Evolutionary conservation across 2,888 invertebrate genomes (phyloP).

Genomic region (Lasioglossum vierecki): DNA sequence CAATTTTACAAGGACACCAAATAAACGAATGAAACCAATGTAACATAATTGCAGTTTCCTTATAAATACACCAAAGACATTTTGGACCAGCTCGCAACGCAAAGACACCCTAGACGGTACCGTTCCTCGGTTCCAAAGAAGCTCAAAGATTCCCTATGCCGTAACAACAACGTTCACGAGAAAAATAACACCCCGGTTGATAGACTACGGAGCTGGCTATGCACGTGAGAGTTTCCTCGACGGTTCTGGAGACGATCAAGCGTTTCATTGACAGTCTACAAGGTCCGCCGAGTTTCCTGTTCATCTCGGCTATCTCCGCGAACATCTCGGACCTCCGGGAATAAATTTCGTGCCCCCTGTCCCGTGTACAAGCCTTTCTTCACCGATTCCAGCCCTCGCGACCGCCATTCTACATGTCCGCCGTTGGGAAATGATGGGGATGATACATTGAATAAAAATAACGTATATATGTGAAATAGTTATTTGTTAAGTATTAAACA

Average conservation of each 20-base stretch:
- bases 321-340: constrained; percentile 79
- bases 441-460: too few species aligned
- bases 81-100: not conserved
- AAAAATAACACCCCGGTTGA: constrained; percentile 37
- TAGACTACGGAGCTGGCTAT: not conserved
- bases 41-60: not conserved
- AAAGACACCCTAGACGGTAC: not conserved
- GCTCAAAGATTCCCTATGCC: not conserved
- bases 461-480: too few species aligned
- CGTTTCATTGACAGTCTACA: constrained; percentile 81
- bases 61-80: not conserved
- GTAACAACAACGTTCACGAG: constrained; percentile 6
- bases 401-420: not conserved
- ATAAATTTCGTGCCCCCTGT: constrained; percentile 73
- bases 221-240: constrained; percentile 9
- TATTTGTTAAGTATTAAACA: too few species aligned
- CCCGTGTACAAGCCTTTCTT: constrained; percentile 36
- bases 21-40: not conserved
- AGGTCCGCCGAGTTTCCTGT: constrained; percentile 79
- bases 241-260: constrained; percentile 8
- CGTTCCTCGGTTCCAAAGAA: not conserved
- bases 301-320: constrained; percentile 79
- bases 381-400: constrained; percentile 3
- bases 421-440: not conserved
- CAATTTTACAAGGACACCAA: not conserved